phyloP scores from a whole-genome alignment of 53 echinoderm and acorn worm genomes.

The Crossaster papposus region DNA sequence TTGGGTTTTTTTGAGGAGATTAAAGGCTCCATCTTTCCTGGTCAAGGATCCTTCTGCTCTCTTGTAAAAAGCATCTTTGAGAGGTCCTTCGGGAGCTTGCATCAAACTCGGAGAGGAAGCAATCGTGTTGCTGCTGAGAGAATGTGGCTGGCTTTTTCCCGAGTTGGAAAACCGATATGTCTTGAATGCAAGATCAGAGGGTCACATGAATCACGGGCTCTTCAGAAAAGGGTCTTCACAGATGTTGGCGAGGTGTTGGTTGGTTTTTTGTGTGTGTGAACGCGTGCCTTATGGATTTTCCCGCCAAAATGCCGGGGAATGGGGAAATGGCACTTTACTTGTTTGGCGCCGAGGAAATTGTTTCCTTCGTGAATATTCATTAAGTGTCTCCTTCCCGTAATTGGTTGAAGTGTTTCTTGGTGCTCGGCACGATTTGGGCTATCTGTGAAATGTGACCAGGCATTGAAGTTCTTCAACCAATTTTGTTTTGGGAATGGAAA shows the following conservation, averaged over 20 bases:
- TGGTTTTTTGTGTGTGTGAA: background rate
- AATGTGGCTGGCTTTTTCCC: background rate
- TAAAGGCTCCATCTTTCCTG: background rate
- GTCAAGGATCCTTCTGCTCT: background rate
- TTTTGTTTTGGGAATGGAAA: slow-evolving; percentile 1
- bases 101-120: slow-evolving; percentile 19
- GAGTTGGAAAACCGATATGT: slow-evolving; percentile 18
- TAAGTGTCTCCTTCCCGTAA: background rate
- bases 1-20: background rate
- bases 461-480: slow-evolving; percentile 34
- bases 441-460: background rate
- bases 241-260: no score
- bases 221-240: slow-evolving; percentile 15
- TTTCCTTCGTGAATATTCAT: slow-evolving; percentile 19
- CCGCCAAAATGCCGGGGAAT: background rate
- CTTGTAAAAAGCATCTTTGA: slow-evolving; percentile 25
- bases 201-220: background rate
- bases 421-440: background rate
- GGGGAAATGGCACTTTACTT: slow-evolving; percentile 15
- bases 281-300: slow-evolving; percentile 50
- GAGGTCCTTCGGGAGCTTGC: background rate
- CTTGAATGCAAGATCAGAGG: slow-evolving; percentile 15
- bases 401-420: slow-evolving; percentile 49
- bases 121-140: slow-evolving; percentile 17
- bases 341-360: slow-evolving; percentile 15